Base-by-base conservation (phyloP, 1,140 invertebrate species). In the Philopotamus ludificatus region DNA sequence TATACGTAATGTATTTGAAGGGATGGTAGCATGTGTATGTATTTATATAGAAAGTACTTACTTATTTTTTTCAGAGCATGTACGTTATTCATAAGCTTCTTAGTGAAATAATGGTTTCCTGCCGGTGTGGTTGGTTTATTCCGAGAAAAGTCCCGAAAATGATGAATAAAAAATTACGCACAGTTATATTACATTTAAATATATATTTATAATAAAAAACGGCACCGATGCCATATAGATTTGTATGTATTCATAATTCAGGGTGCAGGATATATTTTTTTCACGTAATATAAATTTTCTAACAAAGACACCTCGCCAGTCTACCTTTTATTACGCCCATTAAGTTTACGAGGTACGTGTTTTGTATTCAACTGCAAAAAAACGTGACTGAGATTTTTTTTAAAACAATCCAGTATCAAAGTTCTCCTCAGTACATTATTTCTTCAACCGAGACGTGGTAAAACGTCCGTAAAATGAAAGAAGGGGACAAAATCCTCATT, bases 301-400 rank as follows among this genome's bases (percentile, higher is more conserved):
- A 60, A 60, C 57, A 60, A 60, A 60, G 57, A 60, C 57, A 60
- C 57, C 57, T 60, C 42, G n/a, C 15, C 21, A 60, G 57, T 34
- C 44, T 39, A 60, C 57, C 57, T 39, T 60, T 60, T 60, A 60
- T 60, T 60, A 60, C 47, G 57, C 57, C 47, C 57, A 60, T 60
- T 60, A 60, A 60, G 57, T 60, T 60, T 60, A 60, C 57, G 57
- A 47, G 41, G 57, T 60, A 60, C 57, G 57, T 60, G 57, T 60
- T 60, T 60, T 26, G 57, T 49, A 25, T 60, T 60, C 57, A 60
- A 60, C 57, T 28, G 42, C n/a, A n/a, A 21, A 22, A 20, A 34
- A 39, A 60, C 57, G 57, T 60, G 57, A 60, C 57, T 22, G 57
- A 47, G 21, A 47, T 10, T 39, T 57, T 41, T 25, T 57, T 60